phyloP scores from a whole-genome alignment of 2,888 invertebrate genomes.

The Neria commutata region DNA sequence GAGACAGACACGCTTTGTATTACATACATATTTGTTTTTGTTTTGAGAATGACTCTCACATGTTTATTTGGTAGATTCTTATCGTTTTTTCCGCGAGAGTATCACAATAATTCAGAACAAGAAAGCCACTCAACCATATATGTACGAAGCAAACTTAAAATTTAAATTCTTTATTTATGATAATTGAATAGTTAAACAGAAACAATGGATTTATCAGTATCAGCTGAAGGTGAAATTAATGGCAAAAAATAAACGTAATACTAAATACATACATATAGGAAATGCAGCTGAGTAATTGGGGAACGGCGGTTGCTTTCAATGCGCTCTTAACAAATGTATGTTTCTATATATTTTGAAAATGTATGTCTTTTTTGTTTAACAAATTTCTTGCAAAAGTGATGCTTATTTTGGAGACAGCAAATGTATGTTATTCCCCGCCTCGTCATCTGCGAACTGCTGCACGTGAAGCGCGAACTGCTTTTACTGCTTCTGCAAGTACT shows the following conservation, averaged over 20 bases:
- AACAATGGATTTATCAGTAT: not conserved
- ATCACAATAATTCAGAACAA: not conserved
- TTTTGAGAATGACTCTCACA: not conserved
- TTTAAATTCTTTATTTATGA: not conserved
- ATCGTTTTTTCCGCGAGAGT: not conserved
- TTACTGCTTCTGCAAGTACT: constrained; percentile 63
- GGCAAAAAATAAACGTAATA: too few species aligned
- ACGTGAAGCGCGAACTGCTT: constrained; percentile 21
- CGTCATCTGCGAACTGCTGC: not conserved
- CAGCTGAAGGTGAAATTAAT: too few species aligned
- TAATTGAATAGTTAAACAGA: not conserved
- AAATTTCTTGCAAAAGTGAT: constrained; percentile 33
- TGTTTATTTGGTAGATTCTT: not conserved
- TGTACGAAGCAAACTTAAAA: not conserved
- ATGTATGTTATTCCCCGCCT: not conserved
- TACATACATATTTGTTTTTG: not conserved
- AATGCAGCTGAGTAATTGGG: too few species aligned
- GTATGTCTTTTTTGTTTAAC: constrained; percentile 20
- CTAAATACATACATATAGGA: too few species aligned
- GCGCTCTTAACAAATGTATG: too few species aligned
- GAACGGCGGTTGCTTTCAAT: too few species aligned
- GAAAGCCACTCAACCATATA: not conserved
- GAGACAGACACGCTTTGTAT: not conserved
- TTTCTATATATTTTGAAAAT: constrained; percentile 24
- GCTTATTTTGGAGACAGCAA: constrained; percentile 40